Percentiles rank a stretch among this genome's conserved stretches.
Evolutionary conservation across 2,888 invertebrate species (phyloP).

Genomic region (Copidosoma aretas): DNA sequence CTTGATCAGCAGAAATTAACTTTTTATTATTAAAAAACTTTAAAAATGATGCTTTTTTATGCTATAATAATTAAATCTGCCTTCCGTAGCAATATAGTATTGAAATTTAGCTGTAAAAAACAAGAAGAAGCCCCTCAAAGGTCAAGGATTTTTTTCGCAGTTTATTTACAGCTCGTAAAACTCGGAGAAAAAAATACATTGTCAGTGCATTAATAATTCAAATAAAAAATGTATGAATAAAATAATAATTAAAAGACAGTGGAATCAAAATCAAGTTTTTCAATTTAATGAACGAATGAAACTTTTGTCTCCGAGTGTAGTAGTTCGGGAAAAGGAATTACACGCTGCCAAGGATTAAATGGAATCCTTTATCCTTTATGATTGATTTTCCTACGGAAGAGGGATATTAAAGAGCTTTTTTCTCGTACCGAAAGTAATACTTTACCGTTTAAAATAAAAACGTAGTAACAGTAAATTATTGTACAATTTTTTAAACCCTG

Average conservation of each 20-base stretch:
- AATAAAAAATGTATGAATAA: slow-evolving; percentile 2
- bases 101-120: not conserved
- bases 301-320: slow-evolving; percentile 31
- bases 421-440: slow-evolving; percentile 17
- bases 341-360: slow-evolving; percentile 26
- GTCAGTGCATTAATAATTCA: not conserved
- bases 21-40: slow-evolving; percentile 4
- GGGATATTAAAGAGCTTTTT: slow-evolving; percentile 13
- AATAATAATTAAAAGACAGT: slow-evolving; percentile 11
- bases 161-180: slow-evolving; percentile 1
- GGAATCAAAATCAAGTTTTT: slow-evolving; percentile 10
- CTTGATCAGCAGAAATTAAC: not conserved
- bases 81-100: not conserved
- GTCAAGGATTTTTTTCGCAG: slow-evolving; percentile 17
- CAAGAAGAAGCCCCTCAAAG: slow-evolving; percentile 28
- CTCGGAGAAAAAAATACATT: slow-evolving; percentile 28
- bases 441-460: slow-evolving; percentile 6
- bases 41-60: not conserved
- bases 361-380: slow-evolving; percentile 30
- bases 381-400: slow-evolving; percentile 24
- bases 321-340: slow-evolving; percentile 27
- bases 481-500: not conserved
- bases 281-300: not conserved
- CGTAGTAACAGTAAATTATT: not conserved
- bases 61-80: too few relatives aligned